These are phyloP conservation scores for Pogonomyrmex barbatus DNA, from an alignment of 1,140 invertebrate species.

Conservation along the genomic window DNA sequence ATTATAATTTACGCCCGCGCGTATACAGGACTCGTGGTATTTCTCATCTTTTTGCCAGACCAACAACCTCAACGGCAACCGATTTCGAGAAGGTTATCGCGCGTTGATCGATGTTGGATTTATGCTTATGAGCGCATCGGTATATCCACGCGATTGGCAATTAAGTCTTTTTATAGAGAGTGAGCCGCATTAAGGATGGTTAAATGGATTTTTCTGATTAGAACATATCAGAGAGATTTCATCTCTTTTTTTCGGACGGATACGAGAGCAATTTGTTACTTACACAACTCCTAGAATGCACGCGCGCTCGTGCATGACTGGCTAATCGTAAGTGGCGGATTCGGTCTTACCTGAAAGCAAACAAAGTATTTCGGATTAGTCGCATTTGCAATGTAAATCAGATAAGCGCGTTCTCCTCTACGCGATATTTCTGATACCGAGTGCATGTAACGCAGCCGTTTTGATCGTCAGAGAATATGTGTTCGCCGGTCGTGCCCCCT, in stretches of 20 bases:
- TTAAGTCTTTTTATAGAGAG: constrained; percentile 22
- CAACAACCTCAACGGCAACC: neutral
- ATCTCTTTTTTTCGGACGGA: neutral
- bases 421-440: neutral
- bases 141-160: constrained; percentile 27
- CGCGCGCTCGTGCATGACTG: constrained; percentile 9
- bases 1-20: constrained; percentile 50
- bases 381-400: constrained; percentile 43
- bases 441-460: neutral
- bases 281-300: constrained; percentile 8
- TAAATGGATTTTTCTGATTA: constrained; percentile 34
- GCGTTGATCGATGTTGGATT: constrained; percentile 48
- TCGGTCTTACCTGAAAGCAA: constrained; percentile 64
- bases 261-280: constrained; percentile 49
- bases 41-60: neutral
- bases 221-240: constrained; percentile 26
- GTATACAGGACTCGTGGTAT: neutral
- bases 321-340: constrained; percentile 6
- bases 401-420: constrained; percentile 29
- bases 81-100: constrained; percentile 18
- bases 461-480: constrained; percentile 12
- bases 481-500: neutral
- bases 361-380: constrained; percentile 46
- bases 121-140: constrained; percentile 39
- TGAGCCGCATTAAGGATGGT: constrained; percentile 13